phyloP scores from a whole-genome alignment of 1,140 invertebrate genomes.

The Pseudobourletiella spinata region DNA sequence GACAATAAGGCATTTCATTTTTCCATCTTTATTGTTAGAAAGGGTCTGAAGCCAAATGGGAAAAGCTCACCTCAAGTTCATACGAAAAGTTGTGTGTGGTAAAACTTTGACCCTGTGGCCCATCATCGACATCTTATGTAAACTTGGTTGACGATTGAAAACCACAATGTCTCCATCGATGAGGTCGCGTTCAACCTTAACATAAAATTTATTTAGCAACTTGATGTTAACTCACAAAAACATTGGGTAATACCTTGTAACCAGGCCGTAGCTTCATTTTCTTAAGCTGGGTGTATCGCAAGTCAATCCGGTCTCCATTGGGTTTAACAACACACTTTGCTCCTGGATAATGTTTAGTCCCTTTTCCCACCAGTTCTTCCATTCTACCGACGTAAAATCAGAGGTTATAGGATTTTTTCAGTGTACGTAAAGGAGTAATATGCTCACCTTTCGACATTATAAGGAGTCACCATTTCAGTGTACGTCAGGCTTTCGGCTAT shows the following conservation, averaged over 20 bases:
- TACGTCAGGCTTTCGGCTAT: slow-evolving; percentile 99
- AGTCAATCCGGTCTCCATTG: slow-evolving; percentile 96
- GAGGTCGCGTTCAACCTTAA: slow-evolving; percentile 86
- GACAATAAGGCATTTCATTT: slow-evolving; percentile 44
- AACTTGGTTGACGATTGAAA: slow-evolving; percentile 97
- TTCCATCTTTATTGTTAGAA: too few species aligned
- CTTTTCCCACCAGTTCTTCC: slow-evolving; percentile 95
- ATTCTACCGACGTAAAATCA: slow-evolving; percentile 54
- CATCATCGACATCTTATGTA: slow-evolving; percentile 99
- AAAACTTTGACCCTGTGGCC: slow-evolving; percentile 95
- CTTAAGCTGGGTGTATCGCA: slow-evolving; percentile 93
- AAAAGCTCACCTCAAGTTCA: slow-evolving; percentile 59
- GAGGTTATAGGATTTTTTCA: slow-evolving; percentile 5
- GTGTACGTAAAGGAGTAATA: neutral
- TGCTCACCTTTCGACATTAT: slow-evolving; percentile 84
- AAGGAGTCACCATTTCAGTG: slow-evolving; percentile 97
- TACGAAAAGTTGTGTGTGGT: slow-evolving; percentile 95
- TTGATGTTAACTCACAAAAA: neutral
- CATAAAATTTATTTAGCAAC: slow-evolving; percentile 11
- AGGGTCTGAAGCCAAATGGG: neutral
- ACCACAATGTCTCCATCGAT: slow-evolving; percentile 96
- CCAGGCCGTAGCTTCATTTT: slow-evolving; percentile 96
- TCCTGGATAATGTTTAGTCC: slow-evolving; percentile 98
- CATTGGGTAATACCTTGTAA: slow-evolving; percentile 65
- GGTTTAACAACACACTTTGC: slow-evolving; percentile 98